Evolutionary conservation across 2,113 vertebrate genomes (phyloP).

Genomic region (Indicator indicator): DNA sequence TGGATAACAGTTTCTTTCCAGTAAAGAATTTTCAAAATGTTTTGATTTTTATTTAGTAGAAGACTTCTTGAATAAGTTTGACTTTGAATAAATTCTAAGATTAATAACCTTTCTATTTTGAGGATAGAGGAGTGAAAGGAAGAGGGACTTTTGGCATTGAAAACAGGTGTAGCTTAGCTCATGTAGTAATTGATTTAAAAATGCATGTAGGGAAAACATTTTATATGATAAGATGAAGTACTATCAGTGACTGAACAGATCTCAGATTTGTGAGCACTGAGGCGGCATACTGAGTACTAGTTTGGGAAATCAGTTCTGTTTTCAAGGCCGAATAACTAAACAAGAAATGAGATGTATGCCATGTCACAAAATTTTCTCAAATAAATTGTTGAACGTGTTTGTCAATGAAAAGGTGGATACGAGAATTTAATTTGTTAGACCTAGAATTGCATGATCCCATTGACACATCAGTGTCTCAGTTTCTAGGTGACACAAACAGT

Average conservation of each 20-base stretch:
- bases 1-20: rapidly evolving
- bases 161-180: neutral
- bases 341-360: neutral
- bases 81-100: neutral
- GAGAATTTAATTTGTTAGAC: neutral
- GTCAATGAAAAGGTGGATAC: neutral
- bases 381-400: neutral
- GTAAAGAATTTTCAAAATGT: neutral
- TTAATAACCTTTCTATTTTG: neutral
- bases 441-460: neutral
- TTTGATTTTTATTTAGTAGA: neutral
- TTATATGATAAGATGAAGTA: neutral
- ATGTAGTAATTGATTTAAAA: neutral
- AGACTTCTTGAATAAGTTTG: neutral
- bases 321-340: neutral
- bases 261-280: neutral
- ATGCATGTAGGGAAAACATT: neutral
- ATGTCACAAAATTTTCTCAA: neutral
- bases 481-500: neutral
- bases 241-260: neutral
- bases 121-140: neutral
- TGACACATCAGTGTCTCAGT: neutral
- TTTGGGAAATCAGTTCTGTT: neutral
- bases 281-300: neutral
- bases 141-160: neutral